Evolutionary conservation across 2,888 invertebrate species (phyloP).

Genomic region (Liopterus haemorrhoidalis): DNA sequence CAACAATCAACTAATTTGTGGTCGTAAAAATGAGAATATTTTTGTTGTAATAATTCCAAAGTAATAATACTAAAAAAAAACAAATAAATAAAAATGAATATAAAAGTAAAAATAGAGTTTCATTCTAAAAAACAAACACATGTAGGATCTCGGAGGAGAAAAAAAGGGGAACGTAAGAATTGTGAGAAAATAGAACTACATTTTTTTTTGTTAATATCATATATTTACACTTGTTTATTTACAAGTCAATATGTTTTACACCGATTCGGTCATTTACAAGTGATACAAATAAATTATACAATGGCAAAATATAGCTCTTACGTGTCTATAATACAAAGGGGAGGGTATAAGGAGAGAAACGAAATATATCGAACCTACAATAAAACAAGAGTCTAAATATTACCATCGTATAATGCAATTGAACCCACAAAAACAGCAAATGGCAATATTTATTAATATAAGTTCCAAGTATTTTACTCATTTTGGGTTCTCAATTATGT

Average conservation of each 20-base stretch:
- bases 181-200: slow-evolving; percentile 1
- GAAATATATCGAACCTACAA: background rate
- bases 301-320: background rate
- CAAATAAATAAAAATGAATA: too few relatives aligned
- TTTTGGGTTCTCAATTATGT: slow-evolving; percentile 31
- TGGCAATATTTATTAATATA: slow-evolving; percentile 24
- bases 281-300: slow-evolving; percentile 21
- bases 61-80: too few relatives aligned
- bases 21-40: too few relatives aligned
- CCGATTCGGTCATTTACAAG: slow-evolving; percentile 23
- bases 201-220: slow-evolving; percentile 18
- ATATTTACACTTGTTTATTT: slow-evolving; percentile 24
- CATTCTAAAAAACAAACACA: too few relatives aligned
- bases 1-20: too few relatives aligned
- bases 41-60: too few relatives aligned
- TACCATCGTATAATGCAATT: slow-evolving; percentile 14
- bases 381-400: background rate
- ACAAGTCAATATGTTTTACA: slow-evolving; percentile 24
- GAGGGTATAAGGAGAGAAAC: background rate
- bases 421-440: slow-evolving; percentile 25
- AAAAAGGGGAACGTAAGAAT: slow-evolving; percentile 1
- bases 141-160: too few relatives aligned
- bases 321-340: background rate
- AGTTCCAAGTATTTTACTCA: slow-evolving; percentile 28
- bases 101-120: too few relatives aligned